phyloP scores from a whole-genome alignment of 2,797 vertebrate species.

The Amniataba percoides region DNA sequence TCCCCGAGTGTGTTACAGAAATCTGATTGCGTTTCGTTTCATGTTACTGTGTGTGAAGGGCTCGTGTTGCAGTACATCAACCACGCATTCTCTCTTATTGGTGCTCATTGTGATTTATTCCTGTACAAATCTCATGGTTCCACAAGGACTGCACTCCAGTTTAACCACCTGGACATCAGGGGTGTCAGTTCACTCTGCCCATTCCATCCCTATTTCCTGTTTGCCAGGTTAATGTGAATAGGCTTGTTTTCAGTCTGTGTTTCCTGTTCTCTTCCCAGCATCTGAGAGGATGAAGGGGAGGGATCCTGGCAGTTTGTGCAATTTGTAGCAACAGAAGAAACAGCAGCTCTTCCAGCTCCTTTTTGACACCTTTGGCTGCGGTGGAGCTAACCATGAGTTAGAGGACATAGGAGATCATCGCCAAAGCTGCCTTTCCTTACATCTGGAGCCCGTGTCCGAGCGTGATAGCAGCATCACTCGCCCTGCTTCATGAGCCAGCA shows the following conservation, averaged over 20 bases:
- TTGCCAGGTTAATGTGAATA: constrained; percentile 28
- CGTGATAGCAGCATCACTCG: constrained; percentile 70
- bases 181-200: constrained; percentile 19
- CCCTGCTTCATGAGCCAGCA: constrained; percentile 98
- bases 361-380: constrained; percentile 5
- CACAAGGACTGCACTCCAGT: constrained; percentile 10
- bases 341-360: constrained; percentile 19
- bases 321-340: constrained; percentile 35
- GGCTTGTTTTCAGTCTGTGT: constrained; percentile 63
- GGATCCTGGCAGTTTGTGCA: constrained; percentile 17
- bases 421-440: constrained; percentile 11
- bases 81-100: constrained; percentile 12
- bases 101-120: constrained; percentile 27
- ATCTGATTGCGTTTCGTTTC: background rate
- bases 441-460: constrained; percentile 72
- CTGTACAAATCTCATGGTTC: constrained; percentile 25
- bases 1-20: constrained; percentile 11
- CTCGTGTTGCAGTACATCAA: constrained; percentile 3
- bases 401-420: constrained; percentile 14
- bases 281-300: constrained; percentile 81
- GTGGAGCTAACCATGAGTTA: constrained; percentile 74
- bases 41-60: background rate
- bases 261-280: constrained; percentile 81
- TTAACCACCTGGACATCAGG: constrained; percentile 28
- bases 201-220: constrained; percentile 58